Conservation (phyloP, 2,797 vertebrate genomes). For the Acanthornis magna region DNA sequence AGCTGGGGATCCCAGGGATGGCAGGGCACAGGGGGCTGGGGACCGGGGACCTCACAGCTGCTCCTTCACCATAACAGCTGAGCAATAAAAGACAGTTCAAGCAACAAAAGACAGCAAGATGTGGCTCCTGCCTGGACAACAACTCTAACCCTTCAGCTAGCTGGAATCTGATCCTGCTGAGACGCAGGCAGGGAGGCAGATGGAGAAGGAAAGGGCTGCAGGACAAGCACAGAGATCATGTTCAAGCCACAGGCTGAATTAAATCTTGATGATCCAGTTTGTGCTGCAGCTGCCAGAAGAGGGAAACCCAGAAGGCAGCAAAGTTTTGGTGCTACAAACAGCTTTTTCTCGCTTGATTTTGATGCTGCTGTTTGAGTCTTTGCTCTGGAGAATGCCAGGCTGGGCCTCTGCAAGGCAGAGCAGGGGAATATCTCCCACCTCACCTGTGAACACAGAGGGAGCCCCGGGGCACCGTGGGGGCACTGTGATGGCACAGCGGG, state of each 20-base stretch:
- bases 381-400: neutral
- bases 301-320: neutral
- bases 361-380: neutral
- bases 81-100: neutral
- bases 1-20: too few species aligned
- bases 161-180: neutral
- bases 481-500: neutral
- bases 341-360: neutral
- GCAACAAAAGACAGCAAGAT: neutral
- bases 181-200: neutral
- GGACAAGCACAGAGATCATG: neutral
- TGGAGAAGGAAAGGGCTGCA: neutral
- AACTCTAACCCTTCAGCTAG: neutral
- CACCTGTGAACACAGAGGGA: neutral
- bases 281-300: neutral
- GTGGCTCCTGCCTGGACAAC: neutral
- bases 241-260: neutral
- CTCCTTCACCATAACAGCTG: neutral
- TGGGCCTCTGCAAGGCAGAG: neutral
- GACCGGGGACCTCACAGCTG: neutral
- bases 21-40: neutral
- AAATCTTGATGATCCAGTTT: neutral
- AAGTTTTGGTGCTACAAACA: neutral
- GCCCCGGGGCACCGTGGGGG: rapidly evolving
- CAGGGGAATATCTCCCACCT: neutral